Percentiles rank a stretch among this genome's conserved stretches.
phyloP scores from a whole-genome alignment of 2,797 vertebrate genomes.

The Chromobotia macracanthus region DNA sequence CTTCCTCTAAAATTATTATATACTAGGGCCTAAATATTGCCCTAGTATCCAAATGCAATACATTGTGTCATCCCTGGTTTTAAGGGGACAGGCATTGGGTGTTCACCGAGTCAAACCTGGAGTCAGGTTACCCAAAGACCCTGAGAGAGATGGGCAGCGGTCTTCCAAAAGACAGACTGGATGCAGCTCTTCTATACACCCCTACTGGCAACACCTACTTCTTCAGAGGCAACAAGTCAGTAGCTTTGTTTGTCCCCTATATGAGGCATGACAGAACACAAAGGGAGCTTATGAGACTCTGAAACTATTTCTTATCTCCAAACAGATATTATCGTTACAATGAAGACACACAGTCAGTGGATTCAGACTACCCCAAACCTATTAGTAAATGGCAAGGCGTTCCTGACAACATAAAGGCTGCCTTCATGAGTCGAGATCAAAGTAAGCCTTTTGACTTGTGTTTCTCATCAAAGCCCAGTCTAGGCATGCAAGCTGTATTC shows the following conservation, averaged over 20 bases:
- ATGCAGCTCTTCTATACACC: constrained; percentile 87
- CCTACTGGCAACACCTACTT: constrained; percentile 89
- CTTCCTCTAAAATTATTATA: too few species aligned
- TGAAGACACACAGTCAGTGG: constrained; percentile 79
- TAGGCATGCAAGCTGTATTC: neutral
- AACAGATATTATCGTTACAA: constrained; percentile 90
- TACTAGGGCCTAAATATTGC: neutral
- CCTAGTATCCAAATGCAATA: neutral
- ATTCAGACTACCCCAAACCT: constrained; percentile 85
- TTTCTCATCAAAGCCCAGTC: neutral
- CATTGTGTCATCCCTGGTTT: constrained; percentile 6
- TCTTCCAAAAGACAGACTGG: constrained; percentile 86
- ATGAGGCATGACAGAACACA: neutral
- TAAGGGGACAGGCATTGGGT: constrained; percentile 89
- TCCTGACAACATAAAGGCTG: constrained; percentile 85
- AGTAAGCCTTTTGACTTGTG: constrained; percentile 69
- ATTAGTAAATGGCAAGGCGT: constrained; percentile 87
- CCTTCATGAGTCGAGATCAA: constrained; percentile 90
- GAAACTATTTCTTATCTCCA: constrained; percentile 29
- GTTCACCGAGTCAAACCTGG: constrained; percentile 84
- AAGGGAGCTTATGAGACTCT: neutral
- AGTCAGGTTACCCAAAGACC: constrained; percentile 81
- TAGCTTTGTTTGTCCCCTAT: constrained; percentile 20
- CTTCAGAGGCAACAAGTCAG: constrained; percentile 85
- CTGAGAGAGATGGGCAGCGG: constrained; percentile 86